A percentile compares a stretch with the other conserved stretches of the same genome.
Evolutionary conservation across 2,113 vertebrate genomes (phyloP).

Genomic region (Hypomesus transpacificus): DNA sequence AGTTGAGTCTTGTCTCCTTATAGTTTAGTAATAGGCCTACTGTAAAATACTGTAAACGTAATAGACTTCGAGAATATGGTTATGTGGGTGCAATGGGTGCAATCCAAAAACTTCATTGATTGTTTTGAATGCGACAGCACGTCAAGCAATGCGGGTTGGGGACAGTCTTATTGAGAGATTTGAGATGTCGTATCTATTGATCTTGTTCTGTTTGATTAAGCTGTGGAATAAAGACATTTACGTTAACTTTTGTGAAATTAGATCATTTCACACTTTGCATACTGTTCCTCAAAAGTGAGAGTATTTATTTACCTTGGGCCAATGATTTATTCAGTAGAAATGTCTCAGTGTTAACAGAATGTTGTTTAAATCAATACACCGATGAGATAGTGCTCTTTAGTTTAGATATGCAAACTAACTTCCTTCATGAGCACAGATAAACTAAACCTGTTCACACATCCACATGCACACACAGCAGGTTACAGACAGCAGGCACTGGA

Average conservation of each 20-base stretch:
- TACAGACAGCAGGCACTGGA: neutral
- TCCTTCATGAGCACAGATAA: slow-evolving; percentile 8
- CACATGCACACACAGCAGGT: neutral
- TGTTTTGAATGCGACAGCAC: neutral
- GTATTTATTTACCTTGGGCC: neutral
- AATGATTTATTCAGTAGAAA: neutral
- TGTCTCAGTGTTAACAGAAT: too few species aligned
- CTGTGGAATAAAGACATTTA: too few species aligned
- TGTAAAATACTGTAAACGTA: neutral
- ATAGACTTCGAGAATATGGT: neutral
- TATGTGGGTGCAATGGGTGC: slow-evolving; percentile 18
- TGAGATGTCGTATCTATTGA: too few species aligned
- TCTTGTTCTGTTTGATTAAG: too few species aligned
- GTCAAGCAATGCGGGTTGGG: neutral
- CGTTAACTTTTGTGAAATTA: neutral
- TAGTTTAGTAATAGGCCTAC: neutral
- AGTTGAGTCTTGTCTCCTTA: slow-evolving; percentile 31
- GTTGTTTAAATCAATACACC: neutral
- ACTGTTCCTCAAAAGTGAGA: neutral
- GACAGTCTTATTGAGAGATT: neutral
- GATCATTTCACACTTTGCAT: neutral
- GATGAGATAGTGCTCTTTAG: neutral
- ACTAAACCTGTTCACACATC: neutral
- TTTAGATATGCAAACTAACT: slow-evolving; percentile 18
- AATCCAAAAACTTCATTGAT: slow-evolving; percentile 23